These are phyloP conservation scores for Ammospiza caudacuta DNA, from an alignment of 2,113 vertebrate genomes.

Conservation along the genomic window DNA sequence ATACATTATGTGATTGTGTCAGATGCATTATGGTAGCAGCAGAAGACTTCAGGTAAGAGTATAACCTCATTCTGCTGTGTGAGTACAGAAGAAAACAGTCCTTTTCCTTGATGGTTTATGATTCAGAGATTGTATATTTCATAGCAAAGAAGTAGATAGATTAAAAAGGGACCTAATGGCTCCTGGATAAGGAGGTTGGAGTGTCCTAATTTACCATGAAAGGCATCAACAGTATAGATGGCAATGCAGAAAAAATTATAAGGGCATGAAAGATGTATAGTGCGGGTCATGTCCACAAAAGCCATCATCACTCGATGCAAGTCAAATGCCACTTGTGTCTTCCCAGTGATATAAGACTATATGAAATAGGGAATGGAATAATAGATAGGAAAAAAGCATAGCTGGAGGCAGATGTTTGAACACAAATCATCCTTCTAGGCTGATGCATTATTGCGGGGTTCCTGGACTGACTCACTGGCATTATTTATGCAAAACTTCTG, in stretches of 20 bases:
- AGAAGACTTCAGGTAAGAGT: neutral
- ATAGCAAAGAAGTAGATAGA: neutral
- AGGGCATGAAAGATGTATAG: constrained; percentile 9
- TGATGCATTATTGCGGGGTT: neutral
- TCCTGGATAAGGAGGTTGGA: neutral
- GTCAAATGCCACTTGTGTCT: constrained; percentile 57
- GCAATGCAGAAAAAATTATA: neutral
- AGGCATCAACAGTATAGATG: neutral
- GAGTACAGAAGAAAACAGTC: neutral
- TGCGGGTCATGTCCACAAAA: neutral
- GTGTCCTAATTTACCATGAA: constrained; percentile 7
- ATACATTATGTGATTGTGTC: neutral
- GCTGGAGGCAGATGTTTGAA: constrained; percentile 28
- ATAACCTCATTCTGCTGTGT: neutral
- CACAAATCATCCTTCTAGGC: constrained; percentile 47
- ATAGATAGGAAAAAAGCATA: neutral
- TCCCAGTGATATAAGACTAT: constrained; percentile 14
- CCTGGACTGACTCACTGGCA: constrained; percentile 14
- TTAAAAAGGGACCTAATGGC: neutral
- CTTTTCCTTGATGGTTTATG: neutral
- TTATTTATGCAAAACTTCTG: constrained; percentile 58
- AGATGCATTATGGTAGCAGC: neutral
- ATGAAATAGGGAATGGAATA: constrained; percentile 17
- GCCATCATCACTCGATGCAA: neutral
- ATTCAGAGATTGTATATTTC: neutral